Percentiles rank a stretch among this genome's conserved stretches.
Conservation (phyloP, 2,113 vertebrate species). For the Sterrhoptilus dennistouni region DNA sequence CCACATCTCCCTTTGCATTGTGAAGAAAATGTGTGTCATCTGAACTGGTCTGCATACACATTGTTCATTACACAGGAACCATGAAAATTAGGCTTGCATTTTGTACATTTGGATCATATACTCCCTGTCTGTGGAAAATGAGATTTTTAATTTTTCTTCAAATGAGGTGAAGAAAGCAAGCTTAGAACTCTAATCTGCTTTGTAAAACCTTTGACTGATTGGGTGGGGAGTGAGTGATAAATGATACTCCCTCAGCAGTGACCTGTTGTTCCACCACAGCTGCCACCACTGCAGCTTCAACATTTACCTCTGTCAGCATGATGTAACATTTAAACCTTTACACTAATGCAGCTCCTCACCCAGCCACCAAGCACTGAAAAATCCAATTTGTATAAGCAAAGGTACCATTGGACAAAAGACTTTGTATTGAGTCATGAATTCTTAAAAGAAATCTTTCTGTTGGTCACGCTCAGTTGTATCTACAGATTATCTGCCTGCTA, state of each 20-base stretch:
- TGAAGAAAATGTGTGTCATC: background rate
- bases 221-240: background rate
- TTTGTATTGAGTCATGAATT: background rate
- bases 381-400: background rate
- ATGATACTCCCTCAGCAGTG: background rate
- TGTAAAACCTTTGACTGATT: conserved; percentile 1
- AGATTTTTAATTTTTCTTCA: background rate
- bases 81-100: background rate
- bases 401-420: background rate
- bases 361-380: background rate
- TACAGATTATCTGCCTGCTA: background rate
- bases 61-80: background rate
- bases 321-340: background rate
- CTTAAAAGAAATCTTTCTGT: background rate
- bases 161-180: background rate
- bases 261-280: background rate
- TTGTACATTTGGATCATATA: background rate
- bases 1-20: background rate
- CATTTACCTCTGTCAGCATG: background rate
- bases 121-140: background rate
- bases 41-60: background rate
- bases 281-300: background rate
- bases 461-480: background rate
- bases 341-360: background rate
- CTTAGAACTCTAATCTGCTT: conserved; percentile 15